Conservation (phyloP, 64 coral and sea anemone genomes). For the Dendronephthya gigantea region DNA sequence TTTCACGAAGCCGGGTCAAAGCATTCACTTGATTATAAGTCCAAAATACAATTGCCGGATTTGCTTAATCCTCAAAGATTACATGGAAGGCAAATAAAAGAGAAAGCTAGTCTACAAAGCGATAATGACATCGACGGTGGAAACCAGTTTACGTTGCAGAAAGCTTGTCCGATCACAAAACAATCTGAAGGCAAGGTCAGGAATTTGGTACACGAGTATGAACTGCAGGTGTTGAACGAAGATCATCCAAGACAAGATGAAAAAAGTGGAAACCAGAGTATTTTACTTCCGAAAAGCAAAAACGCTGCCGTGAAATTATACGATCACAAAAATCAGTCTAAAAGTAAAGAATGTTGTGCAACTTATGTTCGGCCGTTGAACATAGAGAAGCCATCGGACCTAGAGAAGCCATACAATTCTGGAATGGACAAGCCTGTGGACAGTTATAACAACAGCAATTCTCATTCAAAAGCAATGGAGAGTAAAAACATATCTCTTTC, state of each 20-base stretch:
- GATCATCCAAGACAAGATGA: background rate
- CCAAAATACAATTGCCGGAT: background rate
- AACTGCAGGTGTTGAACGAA: background rate
- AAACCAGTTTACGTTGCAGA: background rate
- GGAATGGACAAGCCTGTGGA: too few species aligned
- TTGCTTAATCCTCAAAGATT: background rate
- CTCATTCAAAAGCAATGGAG: too few species aligned
- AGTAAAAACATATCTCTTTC: too few species aligned
- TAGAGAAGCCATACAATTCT: too few species aligned
- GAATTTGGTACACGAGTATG: background rate
- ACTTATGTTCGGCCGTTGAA: too few species aligned
- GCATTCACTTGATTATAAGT: background rate
- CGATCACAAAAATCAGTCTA: background rate
- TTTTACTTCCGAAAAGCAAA: background rate
- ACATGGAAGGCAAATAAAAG: background rate
- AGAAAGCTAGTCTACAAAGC: background rate
- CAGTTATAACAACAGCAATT: too few species aligned
- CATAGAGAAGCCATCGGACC: too few species aligned
- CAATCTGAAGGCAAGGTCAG: background rate
- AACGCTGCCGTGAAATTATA: background rate
- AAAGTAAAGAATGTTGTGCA: too few species aligned
- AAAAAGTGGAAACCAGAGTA: background rate
- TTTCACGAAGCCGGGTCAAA: background rate
- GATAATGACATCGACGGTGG: background rate
- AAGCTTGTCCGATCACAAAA: background rate